Conservation (phyloP, 1,140 invertebrate species). For the Carposina sasakii region DNA sequence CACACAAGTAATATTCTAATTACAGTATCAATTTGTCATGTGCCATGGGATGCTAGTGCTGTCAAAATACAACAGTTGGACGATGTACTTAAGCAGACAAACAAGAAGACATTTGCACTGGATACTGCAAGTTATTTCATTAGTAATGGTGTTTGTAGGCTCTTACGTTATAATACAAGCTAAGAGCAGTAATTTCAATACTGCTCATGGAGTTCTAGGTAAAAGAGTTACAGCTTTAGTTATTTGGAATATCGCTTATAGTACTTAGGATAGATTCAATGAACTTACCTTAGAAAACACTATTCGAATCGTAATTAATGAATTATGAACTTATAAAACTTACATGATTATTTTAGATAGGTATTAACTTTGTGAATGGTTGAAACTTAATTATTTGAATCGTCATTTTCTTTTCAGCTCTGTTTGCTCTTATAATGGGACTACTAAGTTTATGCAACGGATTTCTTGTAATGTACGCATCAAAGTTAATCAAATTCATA, state of each 20-base stretch:
- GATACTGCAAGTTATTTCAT: slow-evolving; percentile 14
- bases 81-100: slow-evolving; percentile 17
- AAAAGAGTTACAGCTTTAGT: too few relatives aligned
- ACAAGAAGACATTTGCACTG: slow-evolving; percentile 20
- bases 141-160: slow-evolving; percentile 16
- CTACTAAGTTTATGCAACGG: slow-evolving; percentile 22
- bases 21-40: slow-evolving; percentile 39
- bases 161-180: slow-evolving; percentile 13
- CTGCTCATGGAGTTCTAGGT: slow-evolving; percentile 24
- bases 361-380: too few relatives aligned
- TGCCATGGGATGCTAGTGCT: slow-evolving; percentile 27
- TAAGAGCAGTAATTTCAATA: slow-evolving; percentile 17
- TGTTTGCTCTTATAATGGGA: slow-evolving; percentile 23
- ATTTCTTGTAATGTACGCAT: slow-evolving; percentile 14
- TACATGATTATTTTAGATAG: too few relatives aligned
- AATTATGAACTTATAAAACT: background rate
- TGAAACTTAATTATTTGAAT: background rate
- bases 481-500: slow-evolving; percentile 8
- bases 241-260: background rate
- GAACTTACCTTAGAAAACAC: background rate
- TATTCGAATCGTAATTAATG: background rate
- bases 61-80: slow-evolving; percentile 31
- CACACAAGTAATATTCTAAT: too few relatives aligned
- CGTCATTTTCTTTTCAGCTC: slow-evolving; percentile 22
- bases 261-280: too few relatives aligned